Evolutionary conservation across 1,140 invertebrate genomes (phyloP).

Genomic region (Coenobita brevimanus): DNA sequence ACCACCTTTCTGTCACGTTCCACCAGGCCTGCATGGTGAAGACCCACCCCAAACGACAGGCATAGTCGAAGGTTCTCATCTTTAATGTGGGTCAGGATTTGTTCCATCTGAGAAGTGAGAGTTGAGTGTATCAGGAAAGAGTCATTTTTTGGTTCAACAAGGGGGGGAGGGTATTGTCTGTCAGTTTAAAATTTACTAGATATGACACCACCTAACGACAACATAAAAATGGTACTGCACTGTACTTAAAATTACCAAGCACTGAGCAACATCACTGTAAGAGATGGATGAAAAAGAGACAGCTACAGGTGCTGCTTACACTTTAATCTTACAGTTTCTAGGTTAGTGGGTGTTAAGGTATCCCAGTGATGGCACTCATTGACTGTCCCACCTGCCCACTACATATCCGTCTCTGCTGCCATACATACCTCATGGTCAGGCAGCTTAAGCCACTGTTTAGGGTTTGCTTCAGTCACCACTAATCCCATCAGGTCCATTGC

Average conservation of each 20-base stretch:
- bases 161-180: too few species aligned
- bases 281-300: too few species aligned
- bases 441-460: constrained; percentile 96
- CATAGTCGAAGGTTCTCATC: constrained; percentile 96
- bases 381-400: too few species aligned
- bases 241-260: too few species aligned
- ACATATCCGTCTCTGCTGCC: too few species aligned
- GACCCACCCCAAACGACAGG: constrained; percentile 96
- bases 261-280: too few species aligned
- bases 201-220: not conserved
- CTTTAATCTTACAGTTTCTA: too few species aligned
- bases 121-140: not conserved
- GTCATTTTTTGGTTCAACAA: too few species aligned
- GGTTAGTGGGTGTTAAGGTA: too few species aligned
- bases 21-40: constrained; percentile 97
- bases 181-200: not conserved
- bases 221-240: too few species aligned
- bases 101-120: constrained; percentile 45
- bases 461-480: constrained; percentile 91
- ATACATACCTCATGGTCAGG: constrained; percentile 87
- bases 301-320: too few species aligned
- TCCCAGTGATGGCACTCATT: too few species aligned
- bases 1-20: constrained; percentile 93
- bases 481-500: constrained; percentile 97
- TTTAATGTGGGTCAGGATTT: constrained; percentile 76